A percentile compares a stretch with the other conserved stretches of the same genome.
Conservation (phyloP, 2,888 invertebrate species). For the Leptinotarsa rubiginosa region DNA sequence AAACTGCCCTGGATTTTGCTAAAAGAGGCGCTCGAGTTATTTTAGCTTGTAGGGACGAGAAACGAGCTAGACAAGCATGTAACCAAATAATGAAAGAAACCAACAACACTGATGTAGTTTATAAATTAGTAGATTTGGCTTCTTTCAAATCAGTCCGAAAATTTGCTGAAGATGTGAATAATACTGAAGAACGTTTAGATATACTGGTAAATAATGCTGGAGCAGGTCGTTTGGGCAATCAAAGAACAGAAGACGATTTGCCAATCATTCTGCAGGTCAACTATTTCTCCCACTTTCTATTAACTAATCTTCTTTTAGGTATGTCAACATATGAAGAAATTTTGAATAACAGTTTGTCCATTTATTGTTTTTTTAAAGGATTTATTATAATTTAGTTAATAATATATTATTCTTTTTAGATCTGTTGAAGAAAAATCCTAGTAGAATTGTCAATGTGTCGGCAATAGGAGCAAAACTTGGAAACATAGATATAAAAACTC, state of each 20-base stretch:
- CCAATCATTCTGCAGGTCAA: slow-evolving; percentile 76
- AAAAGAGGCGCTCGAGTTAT: slow-evolving; percentile 69
- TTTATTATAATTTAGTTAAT: not conserved
- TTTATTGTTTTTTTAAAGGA: not conserved
- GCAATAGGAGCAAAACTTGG: slow-evolving; percentile 9
- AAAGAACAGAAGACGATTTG: slow-evolving; percentile 72
- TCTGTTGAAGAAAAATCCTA: slow-evolving; percentile 2
- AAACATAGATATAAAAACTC: not conserved
- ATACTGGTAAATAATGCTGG: slow-evolving; percentile 77
- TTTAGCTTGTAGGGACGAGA: slow-evolving; percentile 67
- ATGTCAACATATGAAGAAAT: not conserved
- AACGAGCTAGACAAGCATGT: slow-evolving; percentile 50
- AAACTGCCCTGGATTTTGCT: slow-evolving; percentile 65
- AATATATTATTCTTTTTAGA: not conserved
- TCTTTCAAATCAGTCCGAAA: slow-evolving; percentile 70
- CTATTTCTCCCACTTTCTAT: slow-evolving; percentile 77
- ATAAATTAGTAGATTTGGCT: slow-evolving; percentile 68
- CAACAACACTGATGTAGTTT: slow-evolving; percentile 59
- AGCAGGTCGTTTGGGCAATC: slow-evolving; percentile 65
- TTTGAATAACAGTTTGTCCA: too few relatives aligned
- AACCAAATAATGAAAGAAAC: slow-evolving; percentile 58
- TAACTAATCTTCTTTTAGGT: slow-evolving; percentile 72
- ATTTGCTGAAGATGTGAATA: slow-evolving; percentile 72
- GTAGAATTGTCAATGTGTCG: slow-evolving; percentile 11
- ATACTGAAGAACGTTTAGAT: slow-evolving; percentile 70